Evolutionary conservation across 2,113 vertebrate genomes (phyloP).

Genomic region (Mormyrus lacerda): DNA sequence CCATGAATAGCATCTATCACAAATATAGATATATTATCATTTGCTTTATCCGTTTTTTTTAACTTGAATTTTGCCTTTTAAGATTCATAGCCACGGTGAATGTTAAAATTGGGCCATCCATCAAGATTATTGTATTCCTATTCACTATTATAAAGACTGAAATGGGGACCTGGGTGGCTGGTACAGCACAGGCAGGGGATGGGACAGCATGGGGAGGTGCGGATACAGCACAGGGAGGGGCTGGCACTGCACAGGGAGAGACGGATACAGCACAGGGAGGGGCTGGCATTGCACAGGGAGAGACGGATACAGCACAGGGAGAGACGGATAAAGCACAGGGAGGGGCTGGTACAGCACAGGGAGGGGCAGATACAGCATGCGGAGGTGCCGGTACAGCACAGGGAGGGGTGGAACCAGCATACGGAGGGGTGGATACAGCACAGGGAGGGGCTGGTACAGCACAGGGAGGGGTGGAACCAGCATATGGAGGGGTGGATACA

Average conservation of each 20-base stretch:
- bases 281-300: rapidly evolving
- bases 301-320: background rate
- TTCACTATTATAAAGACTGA: background rate
- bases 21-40: background rate
- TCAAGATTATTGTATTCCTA: background rate
- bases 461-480: background rate
- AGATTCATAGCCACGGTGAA: background rate
- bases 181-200: background rate
- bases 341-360: background rate
- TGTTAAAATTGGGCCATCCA: background rate
- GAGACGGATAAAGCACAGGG: background rate
- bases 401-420: background rate
- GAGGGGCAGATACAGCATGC: no score
- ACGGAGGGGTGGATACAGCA: background rate
- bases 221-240: background rate
- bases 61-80: background rate
- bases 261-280: rapidly evolving
- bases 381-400: background rate
- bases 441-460: background rate
- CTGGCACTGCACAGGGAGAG: background rate
- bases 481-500: background rate
- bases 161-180: background rate
- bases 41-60: background rate
- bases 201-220: background rate
- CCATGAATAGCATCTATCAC: background rate